Evolutionary conservation across 1,140 invertebrate species (phyloP).

Genomic region (Cotesia typhae): DNA sequence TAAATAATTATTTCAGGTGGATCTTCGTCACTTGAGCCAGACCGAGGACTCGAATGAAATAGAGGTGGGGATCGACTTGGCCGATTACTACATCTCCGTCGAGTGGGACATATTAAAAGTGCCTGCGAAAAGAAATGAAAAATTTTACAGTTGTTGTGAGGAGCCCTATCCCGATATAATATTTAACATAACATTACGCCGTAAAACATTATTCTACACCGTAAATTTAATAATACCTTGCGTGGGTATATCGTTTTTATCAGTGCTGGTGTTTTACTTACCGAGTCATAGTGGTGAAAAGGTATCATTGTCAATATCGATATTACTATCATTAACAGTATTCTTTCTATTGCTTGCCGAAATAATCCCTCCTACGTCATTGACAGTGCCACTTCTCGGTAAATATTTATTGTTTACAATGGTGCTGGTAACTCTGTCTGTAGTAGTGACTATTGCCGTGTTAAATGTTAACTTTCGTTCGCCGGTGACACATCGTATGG

Average conservation of each 20-base stretch:
- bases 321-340: conserved; percentile 97
- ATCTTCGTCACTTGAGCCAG: conserved; percentile 85
- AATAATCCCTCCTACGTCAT: conserved; percentile 98
- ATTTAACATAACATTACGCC: conserved; percentile 95
- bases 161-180: conserved; percentile 96
- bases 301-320: conserved; percentile 97
- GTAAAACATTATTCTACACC: conserved; percentile 97
- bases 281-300: conserved; percentile 98
- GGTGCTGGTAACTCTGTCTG: conserved; percentile 97
- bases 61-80: conserved; percentile 89
- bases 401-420: conserved; percentile 99
- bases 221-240: conserved; percentile 96
- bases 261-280: conserved; percentile 97
- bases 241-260: conserved; percentile 96
- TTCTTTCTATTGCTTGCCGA: conserved; percentile 98
- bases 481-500: conserved; percentile 95
- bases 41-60: conserved; percentile 83
- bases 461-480: conserved; percentile 98
- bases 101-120: conserved; percentile 97
- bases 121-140: conserved; percentile 85
- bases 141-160: conserved; percentile 90
- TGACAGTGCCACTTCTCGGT: conserved; percentile 96
- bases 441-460: conserved; percentile 97
- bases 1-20: conserved; percentile 72
- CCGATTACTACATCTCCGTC: conserved; percentile 95